Base-by-base conservation (phyloP, 1,140 invertebrate genomes). In the Rhagoletis pomonella region DNA sequence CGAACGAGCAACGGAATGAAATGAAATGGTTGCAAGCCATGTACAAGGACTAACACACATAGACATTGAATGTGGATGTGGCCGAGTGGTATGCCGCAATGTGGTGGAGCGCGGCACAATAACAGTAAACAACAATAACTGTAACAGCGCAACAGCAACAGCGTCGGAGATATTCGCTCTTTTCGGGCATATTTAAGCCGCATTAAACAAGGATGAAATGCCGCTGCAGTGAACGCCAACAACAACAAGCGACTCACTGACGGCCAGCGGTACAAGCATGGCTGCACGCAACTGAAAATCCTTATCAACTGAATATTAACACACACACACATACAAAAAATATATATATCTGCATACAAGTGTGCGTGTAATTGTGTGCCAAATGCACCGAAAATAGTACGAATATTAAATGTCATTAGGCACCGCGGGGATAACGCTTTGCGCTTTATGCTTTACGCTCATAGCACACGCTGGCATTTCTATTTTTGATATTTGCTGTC, bases 131-230 rank as follows among this genome's bases (percentile, higher is more conserved):
- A 81, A 81, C 73, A 81, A 81, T 81, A 55, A 55, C n/a, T 55
- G 42, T 55, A 55, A 81, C 73, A 55, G 29, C 29, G 29, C 29
- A 29, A 29, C 29, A 29, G 29, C 29, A 29, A 29, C 29, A 29
- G 29, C 29, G 29, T 0, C 29, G 1, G 44, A 55, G 73, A 81
- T 81, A 81, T 58, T 50, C 17, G 9, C 47, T 81, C 47, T 17
- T 3, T 81, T 55, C 73, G 47, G 55, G 73, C 73, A 44, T 81
- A 81, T 81, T 81, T 81, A 81, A 81, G 73, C 73, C 73, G 73
- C 19, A 81, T 81, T 81, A 81, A 81, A 58, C 73, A 81, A 81
- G 73, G 47, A 81, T 55, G 73, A 81, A 81, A 81, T 81, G 73
- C 73, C 73, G 50, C 44, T 81, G 19, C 73, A 81, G 17, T 42